A percentile compares a stretch with the other conserved stretches of the same genome.
These are phyloP conservation scores for Microcebus murinus DNA, from an alignment of 2,113 vertebrate species.

Conservation along the genomic window DNA sequence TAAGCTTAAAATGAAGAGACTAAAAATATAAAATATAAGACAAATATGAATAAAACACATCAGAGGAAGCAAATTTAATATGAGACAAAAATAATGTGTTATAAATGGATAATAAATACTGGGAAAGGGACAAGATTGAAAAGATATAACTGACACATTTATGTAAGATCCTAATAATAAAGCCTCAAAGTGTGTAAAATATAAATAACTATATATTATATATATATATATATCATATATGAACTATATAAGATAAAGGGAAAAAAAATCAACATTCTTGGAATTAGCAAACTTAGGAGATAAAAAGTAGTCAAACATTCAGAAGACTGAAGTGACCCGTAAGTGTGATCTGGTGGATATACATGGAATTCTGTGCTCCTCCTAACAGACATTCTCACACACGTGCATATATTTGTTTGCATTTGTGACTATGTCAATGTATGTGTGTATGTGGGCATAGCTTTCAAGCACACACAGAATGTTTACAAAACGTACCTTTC, in stretches of 20 bases:
- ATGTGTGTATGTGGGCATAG: neutral
- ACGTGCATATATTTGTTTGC: rapidly evolving
- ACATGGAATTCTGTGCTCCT: neutral
- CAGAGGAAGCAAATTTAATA: neutral
- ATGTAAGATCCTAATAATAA: neutral
- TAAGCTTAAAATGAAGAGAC: neutral
- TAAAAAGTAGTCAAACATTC: neutral
- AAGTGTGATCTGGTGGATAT: neutral
- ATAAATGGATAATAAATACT: neutral
- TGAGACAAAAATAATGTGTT: neutral
- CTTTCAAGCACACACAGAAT: neutral
- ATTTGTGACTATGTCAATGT: too few relatives aligned
- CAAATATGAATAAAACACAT: neutral
- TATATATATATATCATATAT: neutral
- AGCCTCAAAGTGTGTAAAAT: neutral
- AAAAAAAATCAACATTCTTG: neutral
- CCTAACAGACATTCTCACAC: neutral
- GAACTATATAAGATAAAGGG: neutral
- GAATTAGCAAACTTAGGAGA: neutral
- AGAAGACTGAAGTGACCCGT: neutral
- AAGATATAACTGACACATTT: rapidly evolving
- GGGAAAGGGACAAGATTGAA: neutral
- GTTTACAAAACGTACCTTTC: neutral
- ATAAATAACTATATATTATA: neutral
- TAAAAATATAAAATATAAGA: neutral